Conservation (phyloP, 1,140 invertebrate genomes). For the Oscheius sp. region DNA sequence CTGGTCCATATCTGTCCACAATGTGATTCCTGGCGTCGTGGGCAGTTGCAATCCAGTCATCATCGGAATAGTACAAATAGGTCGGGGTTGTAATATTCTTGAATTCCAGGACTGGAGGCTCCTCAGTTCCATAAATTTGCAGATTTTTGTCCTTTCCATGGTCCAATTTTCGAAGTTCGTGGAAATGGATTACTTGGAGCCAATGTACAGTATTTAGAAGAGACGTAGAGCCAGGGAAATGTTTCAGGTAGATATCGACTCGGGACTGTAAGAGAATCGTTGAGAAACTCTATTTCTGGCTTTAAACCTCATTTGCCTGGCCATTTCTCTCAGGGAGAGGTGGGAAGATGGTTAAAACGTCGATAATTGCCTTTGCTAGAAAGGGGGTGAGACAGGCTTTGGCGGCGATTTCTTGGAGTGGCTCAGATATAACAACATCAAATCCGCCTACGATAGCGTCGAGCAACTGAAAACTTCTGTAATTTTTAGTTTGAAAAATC, state of each 20-base stretch:
- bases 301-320: too few relatives aligned
- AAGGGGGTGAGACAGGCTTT: too few relatives aligned
- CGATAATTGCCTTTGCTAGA: too few relatives aligned
- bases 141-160: conserved; percentile 1
- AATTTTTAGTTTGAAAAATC: too few relatives aligned
- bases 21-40: background rate
- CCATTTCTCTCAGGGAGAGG: too few relatives aligned
- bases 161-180: conserved; percentile 17
- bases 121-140: conserved; percentile 3
- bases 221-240: conserved; percentile 32
- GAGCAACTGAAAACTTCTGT: too few relatives aligned
- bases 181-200: conserved; percentile 24
- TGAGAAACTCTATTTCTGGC: too few relatives aligned
- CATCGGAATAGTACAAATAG: conserved; percentile 5
- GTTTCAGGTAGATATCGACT: conserved; percentile 19
- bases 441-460: too few relatives aligned
- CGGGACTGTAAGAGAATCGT: conserved; percentile 33
- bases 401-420: too few relatives aligned
- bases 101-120: conserved; percentile 8
- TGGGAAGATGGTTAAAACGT: too few relatives aligned
- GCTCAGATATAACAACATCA: too few relatives aligned
- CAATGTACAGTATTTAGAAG: conserved; percentile 30
- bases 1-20: conserved; percentile 51
- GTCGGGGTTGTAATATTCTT: conserved; percentile 1
- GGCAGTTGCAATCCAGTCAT: background rate